Conservation (phyloP, 2,797 vertebrate species). For the Coregonus sp. region DNA sequence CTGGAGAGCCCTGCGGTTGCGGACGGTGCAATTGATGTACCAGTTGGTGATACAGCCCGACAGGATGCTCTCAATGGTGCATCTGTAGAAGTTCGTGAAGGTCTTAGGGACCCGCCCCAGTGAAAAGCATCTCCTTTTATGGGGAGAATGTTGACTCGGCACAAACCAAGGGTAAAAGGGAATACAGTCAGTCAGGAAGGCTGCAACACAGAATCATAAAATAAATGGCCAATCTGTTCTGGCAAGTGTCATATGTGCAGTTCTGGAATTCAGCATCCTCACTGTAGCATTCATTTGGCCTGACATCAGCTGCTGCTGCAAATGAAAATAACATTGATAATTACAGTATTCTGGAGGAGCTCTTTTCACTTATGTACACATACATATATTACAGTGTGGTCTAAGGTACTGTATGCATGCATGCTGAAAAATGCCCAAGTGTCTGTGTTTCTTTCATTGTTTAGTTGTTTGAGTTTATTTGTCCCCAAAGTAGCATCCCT, state of each 20-base stretch:
- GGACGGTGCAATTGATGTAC: too few relatives aligned
- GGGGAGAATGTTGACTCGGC: neutral
- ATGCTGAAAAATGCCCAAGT: too few relatives aligned
- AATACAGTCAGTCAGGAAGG: neutral
- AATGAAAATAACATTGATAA: neutral
- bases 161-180: neutral
- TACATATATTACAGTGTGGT: too few relatives aligned
- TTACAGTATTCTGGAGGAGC: neutral
- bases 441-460: too few relatives aligned
- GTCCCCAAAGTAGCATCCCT: constrained; percentile 11
- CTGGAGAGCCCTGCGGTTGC: too few relatives aligned
- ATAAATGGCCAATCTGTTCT: neutral
- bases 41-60: too few relatives aligned
- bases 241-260: neutral
- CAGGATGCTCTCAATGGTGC: too few relatives aligned
- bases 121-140: too few relatives aligned
- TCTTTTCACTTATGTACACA: too few relatives aligned
- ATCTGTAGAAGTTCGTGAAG: too few relatives aligned
- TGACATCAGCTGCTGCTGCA: neutral
- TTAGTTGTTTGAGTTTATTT: constrained; percentile 2
- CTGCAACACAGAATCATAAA: neutral
- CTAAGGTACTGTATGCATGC: too few relatives aligned
- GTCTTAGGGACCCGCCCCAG: too few relatives aligned
- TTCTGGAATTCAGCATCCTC: neutral
- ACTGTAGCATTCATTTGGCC: neutral